These are phyloP conservation scores for Oxyruncus cristatus DNA, from an alignment of 2,113 vertebrate species.

Conservation along the genomic window DNA sequence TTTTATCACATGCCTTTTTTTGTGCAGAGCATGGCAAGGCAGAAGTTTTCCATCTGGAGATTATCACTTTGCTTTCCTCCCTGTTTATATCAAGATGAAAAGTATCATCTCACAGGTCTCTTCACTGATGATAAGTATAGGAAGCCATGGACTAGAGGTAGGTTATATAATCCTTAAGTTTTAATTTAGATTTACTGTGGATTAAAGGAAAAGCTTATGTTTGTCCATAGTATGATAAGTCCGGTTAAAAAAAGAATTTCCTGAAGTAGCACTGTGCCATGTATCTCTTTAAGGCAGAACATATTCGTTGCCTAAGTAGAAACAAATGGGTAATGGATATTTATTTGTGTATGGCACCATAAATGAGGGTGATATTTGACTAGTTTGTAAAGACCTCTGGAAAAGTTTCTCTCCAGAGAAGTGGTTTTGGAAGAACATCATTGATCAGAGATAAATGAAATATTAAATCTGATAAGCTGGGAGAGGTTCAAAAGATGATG, in stretches of 20 bases:
- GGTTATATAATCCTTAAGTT: not conserved
- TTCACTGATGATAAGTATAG: conserved; percentile 71
- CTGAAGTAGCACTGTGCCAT: not conserved
- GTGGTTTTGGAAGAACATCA: not conserved
- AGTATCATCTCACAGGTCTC: conserved; percentile 57
- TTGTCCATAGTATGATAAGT: not conserved
- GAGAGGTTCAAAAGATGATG: not conserved
- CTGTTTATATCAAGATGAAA: conserved; percentile 66
- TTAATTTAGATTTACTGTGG: not conserved
- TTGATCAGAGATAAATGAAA: not conserved
- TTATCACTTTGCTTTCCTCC: conserved; percentile 73
- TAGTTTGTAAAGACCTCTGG: not conserved
- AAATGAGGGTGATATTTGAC: not conserved
- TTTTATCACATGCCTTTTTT: not conserved
- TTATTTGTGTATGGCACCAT: not conserved
- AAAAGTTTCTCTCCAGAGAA: not conserved
- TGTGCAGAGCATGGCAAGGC: conserved; percentile 66
- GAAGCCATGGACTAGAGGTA: conserved; percentile 79
- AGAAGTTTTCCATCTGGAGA: conserved; percentile 66
- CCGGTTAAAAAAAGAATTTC: not conserved
- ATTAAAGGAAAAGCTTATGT: not conserved
- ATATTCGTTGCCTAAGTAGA: not conserved
- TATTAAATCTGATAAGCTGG: not conserved
- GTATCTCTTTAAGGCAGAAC: not conserved
- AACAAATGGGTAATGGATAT: not conserved